Evolutionary conservation across 1,140 invertebrate species (phyloP).

Genomic region (Dinoponera quadriceps): DNA sequence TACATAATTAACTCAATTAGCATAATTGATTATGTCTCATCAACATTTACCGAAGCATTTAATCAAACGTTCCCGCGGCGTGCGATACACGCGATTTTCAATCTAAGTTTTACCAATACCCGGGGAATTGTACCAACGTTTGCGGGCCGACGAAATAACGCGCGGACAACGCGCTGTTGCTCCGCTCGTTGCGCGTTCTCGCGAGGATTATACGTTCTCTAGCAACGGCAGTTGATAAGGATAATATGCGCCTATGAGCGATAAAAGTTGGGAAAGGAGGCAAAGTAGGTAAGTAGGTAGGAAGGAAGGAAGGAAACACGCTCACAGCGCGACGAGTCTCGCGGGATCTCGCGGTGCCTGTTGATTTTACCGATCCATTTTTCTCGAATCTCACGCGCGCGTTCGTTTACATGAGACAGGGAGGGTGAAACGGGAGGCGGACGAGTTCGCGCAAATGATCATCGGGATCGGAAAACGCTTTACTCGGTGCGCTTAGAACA

Average conservation of each 20-base stretch:
- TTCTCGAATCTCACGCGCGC: neutral
- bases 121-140: neutral
- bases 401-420: conserved; percentile 3
- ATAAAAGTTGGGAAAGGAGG: too few species aligned
- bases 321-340: neutral
- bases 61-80: neutral
- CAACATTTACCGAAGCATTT: conserved; percentile 29
- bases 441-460: conserved; percentile 28
- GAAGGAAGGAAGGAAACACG: neutral
- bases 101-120: conserved; percentile 10
- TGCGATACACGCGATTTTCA: conserved; percentile 33
- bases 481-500: conserved; percentile 3
- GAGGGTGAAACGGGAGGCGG: neutral
- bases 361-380: conserved; percentile 28
- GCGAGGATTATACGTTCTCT: neutral
- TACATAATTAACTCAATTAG: conserved; percentile 44
- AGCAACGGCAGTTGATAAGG: too few species aligned
- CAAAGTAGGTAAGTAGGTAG: too few species aligned
- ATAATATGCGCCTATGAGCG: too few species aligned
- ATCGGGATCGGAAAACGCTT: conserved; percentile 46
- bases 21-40: conserved; percentile 37
- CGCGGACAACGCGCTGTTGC: neutral
- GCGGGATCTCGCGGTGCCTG: neutral
- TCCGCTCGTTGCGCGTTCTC: neutral
- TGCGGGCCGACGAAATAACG: neutral